phyloP scores from a whole-genome alignment of 2,888 invertebrate genomes.

The Drosophila trichaetosa region DNA sequence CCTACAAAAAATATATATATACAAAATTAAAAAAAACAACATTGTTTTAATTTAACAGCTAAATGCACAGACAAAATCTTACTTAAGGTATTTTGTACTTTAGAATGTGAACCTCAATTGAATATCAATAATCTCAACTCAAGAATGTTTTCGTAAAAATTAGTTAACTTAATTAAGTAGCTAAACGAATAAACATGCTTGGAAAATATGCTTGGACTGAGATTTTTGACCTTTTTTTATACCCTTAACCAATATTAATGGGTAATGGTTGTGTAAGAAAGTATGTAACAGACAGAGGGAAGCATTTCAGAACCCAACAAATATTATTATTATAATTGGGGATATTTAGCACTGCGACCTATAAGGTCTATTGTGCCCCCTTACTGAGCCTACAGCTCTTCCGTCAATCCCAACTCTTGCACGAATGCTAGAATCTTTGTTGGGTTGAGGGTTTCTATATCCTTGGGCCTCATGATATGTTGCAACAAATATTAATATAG shows the following conservation, averaged over 20 bases:
- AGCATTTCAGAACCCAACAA: background rate
- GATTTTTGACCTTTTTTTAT: background rate
- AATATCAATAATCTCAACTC: background rate
- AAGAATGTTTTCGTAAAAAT: background rate
- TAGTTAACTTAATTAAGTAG: too few relatives aligned
- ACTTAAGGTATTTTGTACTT: background rate
- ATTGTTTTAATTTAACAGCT: background rate
- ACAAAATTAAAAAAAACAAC: background rate
- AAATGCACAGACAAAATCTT: background rate
- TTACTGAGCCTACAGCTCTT: too few relatives aligned
- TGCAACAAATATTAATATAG: background rate
- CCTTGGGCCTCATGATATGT: too few relatives aligned
- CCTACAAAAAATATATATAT: constrained; percentile 17
- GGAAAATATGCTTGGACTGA: background rate
- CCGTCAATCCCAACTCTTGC: too few relatives aligned
- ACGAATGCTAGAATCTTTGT: too few relatives aligned
- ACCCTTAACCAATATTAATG: background rate
- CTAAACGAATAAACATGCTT: background rate
- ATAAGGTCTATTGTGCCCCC: too few relatives aligned
- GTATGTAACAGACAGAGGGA: too few relatives aligned
- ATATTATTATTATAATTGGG: too few relatives aligned
- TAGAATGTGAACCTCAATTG: background rate
- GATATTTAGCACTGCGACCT: too few relatives aligned
- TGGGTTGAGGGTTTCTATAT: too few relatives aligned
- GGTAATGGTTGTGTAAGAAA: background rate